Evolutionary conservation across 2,888 invertebrate species (phyloP).

Genomic region (Trissonchulus latispiculum): DNA sequence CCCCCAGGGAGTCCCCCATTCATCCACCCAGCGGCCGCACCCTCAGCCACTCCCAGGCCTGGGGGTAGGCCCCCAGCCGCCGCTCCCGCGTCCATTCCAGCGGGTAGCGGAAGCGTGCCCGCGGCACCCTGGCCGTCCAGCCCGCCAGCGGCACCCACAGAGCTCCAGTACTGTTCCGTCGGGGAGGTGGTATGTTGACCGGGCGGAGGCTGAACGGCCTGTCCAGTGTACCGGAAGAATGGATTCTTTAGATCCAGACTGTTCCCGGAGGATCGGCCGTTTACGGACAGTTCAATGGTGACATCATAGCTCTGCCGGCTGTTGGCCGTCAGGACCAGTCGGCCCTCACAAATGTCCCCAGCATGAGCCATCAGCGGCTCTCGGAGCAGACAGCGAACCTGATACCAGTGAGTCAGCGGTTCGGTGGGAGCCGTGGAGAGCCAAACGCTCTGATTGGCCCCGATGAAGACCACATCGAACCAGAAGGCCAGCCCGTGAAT

Average conservation of each 20-base stretch:
- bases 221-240: conserved; percentile 90
- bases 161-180: conserved; percentile 82
- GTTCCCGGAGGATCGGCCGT: conserved; percentile 68
- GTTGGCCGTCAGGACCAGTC: conserved; percentile 79
- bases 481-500: conserved; percentile 97
- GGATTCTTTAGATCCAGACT: conserved; percentile 95
- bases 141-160: conserved; percentile 60
- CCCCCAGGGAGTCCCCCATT: too few species aligned
- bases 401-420: conserved; percentile 97
- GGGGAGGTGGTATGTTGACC: conserved; percentile 81
- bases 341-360: conserved; percentile 76
- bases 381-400: conserved; percentile 85
- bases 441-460: conserved; percentile 74
- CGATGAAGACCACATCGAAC: conserved; percentile 96
- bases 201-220: conserved; percentile 81
- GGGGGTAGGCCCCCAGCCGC: neutral
- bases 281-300: conserved; percentile 79
- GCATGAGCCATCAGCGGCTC: conserved; percentile 76
- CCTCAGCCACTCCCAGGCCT: too few species aligned
- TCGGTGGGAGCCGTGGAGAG: conserved; percentile 94
- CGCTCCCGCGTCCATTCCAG: neutral
- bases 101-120: too few species aligned
- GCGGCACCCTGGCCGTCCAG: conserved; percentile 44
- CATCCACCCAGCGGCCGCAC: neutral
- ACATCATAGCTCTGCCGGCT: conserved; percentile 98